A percentile compares a stretch with the other conserved stretches of the same genome.
These are phyloP conservation scores for Lophotis ruficrista DNA, from an alignment of 2,113 vertebrate species.

Conservation along the genomic window DNA sequence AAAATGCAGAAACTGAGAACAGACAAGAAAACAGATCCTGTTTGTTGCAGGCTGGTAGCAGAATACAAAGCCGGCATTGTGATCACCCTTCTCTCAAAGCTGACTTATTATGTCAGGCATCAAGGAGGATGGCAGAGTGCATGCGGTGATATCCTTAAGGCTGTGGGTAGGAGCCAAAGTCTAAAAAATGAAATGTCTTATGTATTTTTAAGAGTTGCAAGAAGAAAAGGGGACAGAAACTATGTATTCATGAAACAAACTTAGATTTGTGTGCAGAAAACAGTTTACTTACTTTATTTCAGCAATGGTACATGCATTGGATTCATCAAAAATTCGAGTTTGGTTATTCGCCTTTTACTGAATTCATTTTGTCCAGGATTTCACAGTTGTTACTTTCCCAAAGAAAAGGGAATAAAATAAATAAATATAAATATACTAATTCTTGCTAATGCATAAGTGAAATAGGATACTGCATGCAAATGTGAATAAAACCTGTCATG, in stretches of 20 bases:
- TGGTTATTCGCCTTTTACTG: background rate
- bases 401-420: background rate
- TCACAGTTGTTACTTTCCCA: background rate
- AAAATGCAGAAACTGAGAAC: background rate
- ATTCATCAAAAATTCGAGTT: background rate
- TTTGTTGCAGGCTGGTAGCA: background rate
- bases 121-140: background rate
- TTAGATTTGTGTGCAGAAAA: background rate
- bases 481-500: background rate
- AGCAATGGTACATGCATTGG: rapidly evolving
- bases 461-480: background rate
- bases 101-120: background rate
- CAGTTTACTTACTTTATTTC: background rate
- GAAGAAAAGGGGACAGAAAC: background rate
- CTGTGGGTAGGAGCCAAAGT: background rate
- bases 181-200: background rate
- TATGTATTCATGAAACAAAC: background rate
- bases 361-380: background rate
- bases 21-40: background rate
- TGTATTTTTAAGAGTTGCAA: background rate
- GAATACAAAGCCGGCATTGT: background rate
- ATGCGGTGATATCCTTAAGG: background rate
- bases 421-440: background rate
- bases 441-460: background rate
- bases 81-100: background rate